A percentile compares a stretch with the other conserved stretches of the same genome.
phyloP scores from a whole-genome alignment of 2,888 invertebrate genomes.

The Idaea aversata region DNA sequence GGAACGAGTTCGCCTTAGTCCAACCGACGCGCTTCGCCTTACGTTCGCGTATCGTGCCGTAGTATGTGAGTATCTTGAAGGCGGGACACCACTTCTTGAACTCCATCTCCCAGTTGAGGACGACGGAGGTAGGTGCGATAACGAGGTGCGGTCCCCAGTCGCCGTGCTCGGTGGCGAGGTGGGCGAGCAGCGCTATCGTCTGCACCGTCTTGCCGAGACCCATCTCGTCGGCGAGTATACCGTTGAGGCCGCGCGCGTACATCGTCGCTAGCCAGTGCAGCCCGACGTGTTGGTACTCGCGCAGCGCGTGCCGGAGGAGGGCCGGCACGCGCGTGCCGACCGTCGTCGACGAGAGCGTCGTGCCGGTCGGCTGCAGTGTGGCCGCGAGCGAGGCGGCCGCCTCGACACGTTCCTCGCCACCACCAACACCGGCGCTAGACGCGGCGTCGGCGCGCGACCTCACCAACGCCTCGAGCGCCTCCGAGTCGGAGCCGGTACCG shows the following conservation, averaged over 20 bases:
- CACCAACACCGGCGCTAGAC: constrained; percentile 20
- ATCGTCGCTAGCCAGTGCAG: constrained; percentile 98
- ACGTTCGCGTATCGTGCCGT: constrained; percentile 97
- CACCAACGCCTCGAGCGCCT: constrained; percentile 47
- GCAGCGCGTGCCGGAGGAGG: constrained; percentile 91
- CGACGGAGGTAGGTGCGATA: constrained; percentile 99
- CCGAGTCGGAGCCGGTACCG: constrained; percentile 37
- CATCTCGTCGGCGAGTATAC: constrained; percentile 98
- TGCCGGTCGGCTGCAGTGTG: constrained; percentile 98
- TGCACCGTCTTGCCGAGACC: constrained; percentile 98
- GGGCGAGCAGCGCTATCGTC: constrained; percentile 96
- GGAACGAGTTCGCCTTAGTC: constrained; percentile 99
- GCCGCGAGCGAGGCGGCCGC: constrained; percentile 97
- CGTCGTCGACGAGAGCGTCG: constrained; percentile 95
- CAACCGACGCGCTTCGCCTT: constrained; percentile 95
- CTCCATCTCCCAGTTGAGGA: constrained; percentile 99
- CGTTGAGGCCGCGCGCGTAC: constrained; percentile 96
- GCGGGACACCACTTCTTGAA: constrained; percentile 99
- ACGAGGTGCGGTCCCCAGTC: constrained; percentile 99
- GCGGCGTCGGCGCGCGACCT: constrained; percentile 13
- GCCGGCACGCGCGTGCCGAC: constrained; percentile 97
- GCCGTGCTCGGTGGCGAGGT: constrained; percentile 93
- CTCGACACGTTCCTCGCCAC: constrained; percentile 86
- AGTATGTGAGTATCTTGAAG: constrained; percentile 99
- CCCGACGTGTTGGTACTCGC: constrained; percentile 98